A percentile compares a stretch with the other conserved stretches of the same genome.
Evolutionary conservation across 2,888 invertebrate species (phyloP).

Genomic region (Papilio demoleus): DNA sequence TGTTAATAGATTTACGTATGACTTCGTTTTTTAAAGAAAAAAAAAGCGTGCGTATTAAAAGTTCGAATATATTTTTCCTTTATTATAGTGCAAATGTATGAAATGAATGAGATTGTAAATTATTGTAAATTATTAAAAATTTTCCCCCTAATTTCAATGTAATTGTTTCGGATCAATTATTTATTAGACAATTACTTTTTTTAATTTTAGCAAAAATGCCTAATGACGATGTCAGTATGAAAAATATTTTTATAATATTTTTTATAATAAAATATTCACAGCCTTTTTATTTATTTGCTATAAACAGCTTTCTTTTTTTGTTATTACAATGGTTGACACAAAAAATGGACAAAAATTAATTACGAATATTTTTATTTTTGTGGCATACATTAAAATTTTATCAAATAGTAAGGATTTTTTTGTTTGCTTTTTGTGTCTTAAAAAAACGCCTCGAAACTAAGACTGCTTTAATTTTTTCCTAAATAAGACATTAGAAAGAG

Average conservation of each 20-base stretch:
- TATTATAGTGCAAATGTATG: slow-evolving; percentile 10
- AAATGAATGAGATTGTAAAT: neutral
- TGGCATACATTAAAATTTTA: neutral
- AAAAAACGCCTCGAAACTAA: slow-evolving; percentile 25
- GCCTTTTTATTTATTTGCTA: slow-evolving; percentile 9
- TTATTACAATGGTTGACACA: slow-evolving; percentile 27
- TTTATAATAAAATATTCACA: slow-evolving; percentile 8
- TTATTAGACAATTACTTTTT: neutral
- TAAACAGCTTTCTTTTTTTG: neutral
- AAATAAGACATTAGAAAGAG: neutral
- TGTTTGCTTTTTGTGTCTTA: slow-evolving; percentile 7
- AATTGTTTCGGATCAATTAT: neutral
- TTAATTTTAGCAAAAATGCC: neutral
- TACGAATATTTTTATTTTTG: neutral
- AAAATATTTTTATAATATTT: neutral
- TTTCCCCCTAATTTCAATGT: neutral
- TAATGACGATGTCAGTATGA: neutral
- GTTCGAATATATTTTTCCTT: neutral
- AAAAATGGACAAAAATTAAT: slow-evolving; percentile 8
- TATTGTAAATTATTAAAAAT: neutral
- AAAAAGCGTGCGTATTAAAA: neutral
- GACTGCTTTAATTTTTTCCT: slow-evolving; percentile 11
- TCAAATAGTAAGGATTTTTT: neutral
- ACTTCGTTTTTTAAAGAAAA: neutral
- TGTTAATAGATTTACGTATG: slow-evolving; percentile 24